Evolutionary conservation across 37 sponge, comb jelly and placozoan species (phyloP).

Genomic region (Ianthella basta): DNA sequence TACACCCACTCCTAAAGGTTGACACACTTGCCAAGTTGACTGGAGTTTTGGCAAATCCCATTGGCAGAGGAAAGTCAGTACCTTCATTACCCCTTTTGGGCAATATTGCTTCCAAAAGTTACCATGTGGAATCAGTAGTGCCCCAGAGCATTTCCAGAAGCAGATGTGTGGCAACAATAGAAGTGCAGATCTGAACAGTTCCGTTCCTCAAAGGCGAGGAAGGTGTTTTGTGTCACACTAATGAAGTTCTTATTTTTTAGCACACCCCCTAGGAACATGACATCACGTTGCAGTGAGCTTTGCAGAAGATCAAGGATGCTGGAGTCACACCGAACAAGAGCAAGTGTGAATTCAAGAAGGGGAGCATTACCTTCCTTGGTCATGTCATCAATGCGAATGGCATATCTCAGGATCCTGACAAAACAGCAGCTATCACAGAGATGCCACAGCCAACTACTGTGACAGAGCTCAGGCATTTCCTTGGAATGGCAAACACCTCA

Average conservation of each 20-base stretch:
- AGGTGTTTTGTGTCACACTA: slow-evolving; percentile 23
- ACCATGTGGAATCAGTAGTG: slow-evolving; percentile 41
- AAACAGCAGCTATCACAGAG: slow-evolving; percentile 36
- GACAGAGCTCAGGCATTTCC: slow-evolving; percentile 36
- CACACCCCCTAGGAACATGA: slow-evolving; percentile 36
- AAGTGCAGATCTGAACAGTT: slow-evolving; percentile 33
- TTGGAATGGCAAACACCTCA: slow-evolving; percentile 56
- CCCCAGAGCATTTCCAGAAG: slow-evolving; percentile 36
- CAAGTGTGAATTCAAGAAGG: slow-evolving; percentile 47
- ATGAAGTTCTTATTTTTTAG: slow-evolving; percentile 30
- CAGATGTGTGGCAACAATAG: slow-evolving; percentile 25
- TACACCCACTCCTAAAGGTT: slow-evolving; percentile 8
- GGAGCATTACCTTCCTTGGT: slow-evolving; percentile 29
- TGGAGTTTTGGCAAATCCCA: slow-evolving; percentile 36
- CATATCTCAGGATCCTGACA: slow-evolving; percentile 34
- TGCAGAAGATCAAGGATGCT: too few relatives aligned
- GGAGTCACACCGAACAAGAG: slow-evolving; percentile 44
- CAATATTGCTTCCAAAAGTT: slow-evolving; percentile 24
- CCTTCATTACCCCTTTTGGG: slow-evolving; percentile 40
- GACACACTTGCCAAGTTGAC: slow-evolving; percentile 6
- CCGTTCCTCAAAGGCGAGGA: slow-evolving; percentile 30
- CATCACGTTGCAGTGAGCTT: slow-evolving; percentile 26
- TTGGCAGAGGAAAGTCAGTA: slow-evolving; percentile 17
- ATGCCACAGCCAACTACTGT: slow-evolving; percentile 36
- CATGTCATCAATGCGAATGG: slow-evolving; percentile 43